phyloP scores from a whole-genome alignment of 2,797 vertebrate genomes.

The Scarus forsteni region DNA sequence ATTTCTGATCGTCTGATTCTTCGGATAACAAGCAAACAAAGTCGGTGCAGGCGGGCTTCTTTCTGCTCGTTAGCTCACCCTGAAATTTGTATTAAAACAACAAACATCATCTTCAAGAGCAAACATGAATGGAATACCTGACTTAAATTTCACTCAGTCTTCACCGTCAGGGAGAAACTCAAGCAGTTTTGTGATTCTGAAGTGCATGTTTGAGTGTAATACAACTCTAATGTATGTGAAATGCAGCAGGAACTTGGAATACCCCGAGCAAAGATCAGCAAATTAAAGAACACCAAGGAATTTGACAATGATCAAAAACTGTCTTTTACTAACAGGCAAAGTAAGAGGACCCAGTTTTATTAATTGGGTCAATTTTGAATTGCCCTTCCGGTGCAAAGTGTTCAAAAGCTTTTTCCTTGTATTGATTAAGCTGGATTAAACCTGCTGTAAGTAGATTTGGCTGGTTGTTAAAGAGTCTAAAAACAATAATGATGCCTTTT shows the following conservation, averaged over 20 bases:
- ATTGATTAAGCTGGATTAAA: too few species aligned
- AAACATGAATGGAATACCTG: slow-evolving; percentile 28
- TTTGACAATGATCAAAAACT: slow-evolving; percentile 28
- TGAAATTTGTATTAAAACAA: slow-evolving; percentile 29
- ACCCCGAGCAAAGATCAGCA: slow-evolving; percentile 11
- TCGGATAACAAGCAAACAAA: slow-evolving; percentile 30
- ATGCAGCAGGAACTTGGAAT: slow-evolving; percentile 14
- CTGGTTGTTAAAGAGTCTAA: too few species aligned
- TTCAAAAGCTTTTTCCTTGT: neutral
- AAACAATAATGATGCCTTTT: too few species aligned
- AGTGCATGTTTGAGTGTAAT: slow-evolving; percentile 5
- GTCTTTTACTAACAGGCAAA: slow-evolving; percentile 10
- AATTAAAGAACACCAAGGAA: neutral
- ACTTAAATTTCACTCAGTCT: slow-evolving; percentile 1
- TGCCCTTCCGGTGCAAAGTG: slow-evolving; percentile 18
- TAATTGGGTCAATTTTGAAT: neutral
- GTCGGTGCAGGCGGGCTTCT: neutral
- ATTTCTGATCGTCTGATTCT: slow-evolving; percentile 23
- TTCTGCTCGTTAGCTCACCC: slow-evolving; percentile 1
- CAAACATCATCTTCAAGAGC: slow-evolving; percentile 14
- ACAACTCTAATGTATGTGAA: slow-evolving; percentile 7
- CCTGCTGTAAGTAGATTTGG: too few species aligned
- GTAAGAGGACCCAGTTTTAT: slow-evolving; percentile 22
- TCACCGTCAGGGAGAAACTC: slow-evolving; percentile 2
- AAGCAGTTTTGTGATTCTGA: slow-evolving; percentile 8